Base-by-base conservation (phyloP, 2,797 vertebrate genomes). In the Silurus aristotelis region DNA sequence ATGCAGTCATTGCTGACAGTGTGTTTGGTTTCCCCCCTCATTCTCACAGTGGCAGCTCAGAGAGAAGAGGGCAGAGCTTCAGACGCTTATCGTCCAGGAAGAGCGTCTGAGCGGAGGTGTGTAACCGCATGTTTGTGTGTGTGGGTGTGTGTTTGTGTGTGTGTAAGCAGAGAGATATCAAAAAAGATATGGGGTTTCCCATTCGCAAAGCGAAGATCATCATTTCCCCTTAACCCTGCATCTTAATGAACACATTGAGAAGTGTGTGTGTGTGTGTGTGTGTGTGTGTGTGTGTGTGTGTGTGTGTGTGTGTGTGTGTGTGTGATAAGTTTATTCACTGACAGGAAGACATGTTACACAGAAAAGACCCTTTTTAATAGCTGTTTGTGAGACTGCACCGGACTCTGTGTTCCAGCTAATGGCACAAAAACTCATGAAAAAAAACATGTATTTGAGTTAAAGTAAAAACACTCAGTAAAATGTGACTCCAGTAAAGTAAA, bases 51-150 rank as follows among this genome's bases (percentile, higher is more conserved):
- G 92, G 91, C 93, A 83, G 5, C 91, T 96, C 87, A 93, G 91
- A 83, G 93, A 95, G 89, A 95, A 94, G 73, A 89, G 92, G 89
- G 92, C 84, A 15, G 96, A 96, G 92, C 84, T 96, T 87, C 93
- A 89, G 84, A 89, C 88, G 4, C 88, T 96, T 87, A 92, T 93
- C 60, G 86, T 89, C 75, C 94, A 91, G 92, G 96, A 97, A 90
- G 93, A 91, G 20, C 94, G 88, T 64, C 80, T 97, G 75, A 89
- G 93, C 90, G 89, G 93, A 66, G 95, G 96, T 96, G 90, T 83
- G 87, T 82, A 68, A 83, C 77, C 70, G 25, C 25, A 73, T 22
- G 80, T 76, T 15, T 55, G 71, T 84, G 85, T n/a, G 70, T 58
- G 55, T 80, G 70, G 80, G 60, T 75, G 20, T 38, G 48, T 52